phyloP scores from a whole-genome alignment of 2,113 vertebrate genomes.

The Apaloderma vittatum region DNA sequence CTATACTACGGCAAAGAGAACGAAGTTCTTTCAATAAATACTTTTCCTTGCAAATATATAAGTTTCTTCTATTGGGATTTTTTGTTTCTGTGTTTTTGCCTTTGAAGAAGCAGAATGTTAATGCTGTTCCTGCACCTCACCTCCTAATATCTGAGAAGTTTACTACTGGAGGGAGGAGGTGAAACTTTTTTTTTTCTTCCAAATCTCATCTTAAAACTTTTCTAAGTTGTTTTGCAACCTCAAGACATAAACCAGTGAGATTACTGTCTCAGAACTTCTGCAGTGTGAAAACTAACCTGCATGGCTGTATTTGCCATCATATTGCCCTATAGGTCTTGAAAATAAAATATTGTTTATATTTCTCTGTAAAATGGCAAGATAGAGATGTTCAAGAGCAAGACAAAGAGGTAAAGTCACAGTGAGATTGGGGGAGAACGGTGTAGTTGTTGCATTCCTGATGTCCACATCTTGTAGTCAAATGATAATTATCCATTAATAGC shows the following conservation, averaged over 20 bases:
- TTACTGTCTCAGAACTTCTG: neutral
- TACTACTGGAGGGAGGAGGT: neutral
- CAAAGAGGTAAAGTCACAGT: neutral
- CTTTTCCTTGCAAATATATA: neutral
- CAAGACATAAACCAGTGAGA: neutral
- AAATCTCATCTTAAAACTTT: neutral
- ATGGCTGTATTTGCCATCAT: neutral
- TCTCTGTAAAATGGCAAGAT: neutral
- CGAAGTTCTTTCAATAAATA: neutral
- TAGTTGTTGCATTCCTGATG: constrained; percentile 16
- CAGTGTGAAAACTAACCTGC: neutral
- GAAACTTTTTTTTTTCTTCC: neutral
- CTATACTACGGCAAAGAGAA: neutral
- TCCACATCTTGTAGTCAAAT: constrained; percentile 28
- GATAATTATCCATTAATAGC: constrained; percentile 61
- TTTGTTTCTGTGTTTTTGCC: neutral
- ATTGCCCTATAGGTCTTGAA: neutral
- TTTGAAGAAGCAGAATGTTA: neutral
- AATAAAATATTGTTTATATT: neutral
- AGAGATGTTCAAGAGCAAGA: neutral
- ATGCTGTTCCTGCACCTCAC: neutral
- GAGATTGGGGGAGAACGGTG: neutral
- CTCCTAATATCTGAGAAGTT: neutral
- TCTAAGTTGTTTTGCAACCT: neutral
- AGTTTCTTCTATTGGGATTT: neutral